Percentiles rank a stretch among this genome's conserved stretches.
phyloP scores from a whole-genome alignment of 2,797 vertebrate genomes.

The Falco peregrinus region DNA sequence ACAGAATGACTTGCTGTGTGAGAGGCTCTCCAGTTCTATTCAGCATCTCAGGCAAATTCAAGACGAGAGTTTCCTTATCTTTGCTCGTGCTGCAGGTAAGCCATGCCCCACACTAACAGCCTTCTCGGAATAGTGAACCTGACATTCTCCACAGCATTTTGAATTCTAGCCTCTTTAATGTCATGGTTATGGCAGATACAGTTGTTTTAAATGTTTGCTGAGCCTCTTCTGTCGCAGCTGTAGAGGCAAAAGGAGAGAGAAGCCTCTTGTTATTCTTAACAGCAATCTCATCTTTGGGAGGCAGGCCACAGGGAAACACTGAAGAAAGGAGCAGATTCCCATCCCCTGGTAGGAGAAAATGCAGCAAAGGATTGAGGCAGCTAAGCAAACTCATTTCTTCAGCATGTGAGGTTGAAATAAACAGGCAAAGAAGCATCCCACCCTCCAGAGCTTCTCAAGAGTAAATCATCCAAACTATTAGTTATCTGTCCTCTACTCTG shows the following conservation, averaged over 20 bases:
- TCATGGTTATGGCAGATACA: background rate
- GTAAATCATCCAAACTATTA: slow-evolving; percentile 57
- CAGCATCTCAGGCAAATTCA: slow-evolving; percentile 17
- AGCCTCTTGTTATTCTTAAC: background rate
- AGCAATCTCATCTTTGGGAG: background rate
- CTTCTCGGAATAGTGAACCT: slow-evolving; percentile 47
- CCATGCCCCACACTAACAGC: slow-evolving; percentile 40
- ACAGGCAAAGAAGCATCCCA: slow-evolving; percentile 8
- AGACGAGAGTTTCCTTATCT: slow-evolving; percentile 49
- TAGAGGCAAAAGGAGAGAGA: background rate
- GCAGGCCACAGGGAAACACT: background rate
- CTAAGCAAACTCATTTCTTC: background rate
- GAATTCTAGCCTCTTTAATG: background rate
- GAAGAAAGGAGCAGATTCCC: background rate
- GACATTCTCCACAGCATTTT: background rate
- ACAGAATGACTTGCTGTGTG: slow-evolving; percentile 62
- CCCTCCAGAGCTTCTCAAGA: slow-evolving; percentile 39
- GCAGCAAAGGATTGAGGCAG: background rate
- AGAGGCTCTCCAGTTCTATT: slow-evolving; percentile 50
- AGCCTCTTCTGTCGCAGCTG: background rate
- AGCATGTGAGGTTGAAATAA: slow-evolving; percentile 10
- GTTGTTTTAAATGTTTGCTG: background rate
- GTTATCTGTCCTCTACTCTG: slow-evolving; percentile 32
- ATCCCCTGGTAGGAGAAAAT: background rate
- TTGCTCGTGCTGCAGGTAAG: slow-evolving; percentile 55